A percentile compares a stretch with the other conserved stretches of the same genome.
phyloP scores from a whole-genome alignment of 53 echinoderm and acorn worm species.

The Holothuria leucospilota region DNA sequence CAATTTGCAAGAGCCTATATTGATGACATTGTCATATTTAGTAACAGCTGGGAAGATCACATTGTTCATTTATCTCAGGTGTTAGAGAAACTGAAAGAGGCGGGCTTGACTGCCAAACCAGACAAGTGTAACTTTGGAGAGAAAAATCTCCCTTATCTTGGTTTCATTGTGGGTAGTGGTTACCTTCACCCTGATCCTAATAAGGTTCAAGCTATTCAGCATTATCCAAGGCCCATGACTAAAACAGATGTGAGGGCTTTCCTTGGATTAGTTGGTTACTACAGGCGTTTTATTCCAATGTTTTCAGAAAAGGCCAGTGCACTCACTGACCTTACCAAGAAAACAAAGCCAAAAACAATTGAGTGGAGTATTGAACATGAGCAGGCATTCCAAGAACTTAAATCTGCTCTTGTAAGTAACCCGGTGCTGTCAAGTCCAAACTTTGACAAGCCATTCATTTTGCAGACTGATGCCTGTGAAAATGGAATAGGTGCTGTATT shows the following conservation, averaged over 20 bases:
- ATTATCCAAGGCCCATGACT: conserved; percentile 57
- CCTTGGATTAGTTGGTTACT: conserved; percentile 63
- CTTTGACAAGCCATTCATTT: conserved; percentile 50
- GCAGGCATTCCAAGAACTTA: conserved; percentile 59
- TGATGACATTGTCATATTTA: conserved; percentile 67
- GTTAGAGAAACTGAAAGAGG: background rate
- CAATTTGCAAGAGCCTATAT: conserved; percentile 58
- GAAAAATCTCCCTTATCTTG: too few species aligned
- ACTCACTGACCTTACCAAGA: conserved; percentile 69
- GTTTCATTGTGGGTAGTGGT: too few species aligned
- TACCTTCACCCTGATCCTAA: too few species aligned
- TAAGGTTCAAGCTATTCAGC: conserved; percentile 9
- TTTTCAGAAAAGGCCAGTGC: conserved; percentile 61
- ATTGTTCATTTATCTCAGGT: conserved; percentile 11
- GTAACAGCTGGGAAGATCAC: conserved; percentile 1
- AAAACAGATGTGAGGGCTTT: conserved; percentile 72
- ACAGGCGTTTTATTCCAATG: conserved; percentile 64
- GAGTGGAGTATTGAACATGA: conserved; percentile 57
- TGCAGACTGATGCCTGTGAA: conserved; percentile 75
- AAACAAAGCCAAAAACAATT: conserved; percentile 61
- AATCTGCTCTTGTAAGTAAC: conserved; percentile 30
- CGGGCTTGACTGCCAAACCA: too few species aligned
- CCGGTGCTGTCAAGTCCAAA: conserved; percentile 61
- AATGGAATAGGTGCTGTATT: conserved; percentile 65
- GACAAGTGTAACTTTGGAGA: too few species aligned